A percentile compares a stretch with the other conserved stretches of the same genome.
These are phyloP conservation scores for Nemurella pictetii DNA, from an alignment of 2,888 invertebrate species.

Conservation along the genomic window DNA sequence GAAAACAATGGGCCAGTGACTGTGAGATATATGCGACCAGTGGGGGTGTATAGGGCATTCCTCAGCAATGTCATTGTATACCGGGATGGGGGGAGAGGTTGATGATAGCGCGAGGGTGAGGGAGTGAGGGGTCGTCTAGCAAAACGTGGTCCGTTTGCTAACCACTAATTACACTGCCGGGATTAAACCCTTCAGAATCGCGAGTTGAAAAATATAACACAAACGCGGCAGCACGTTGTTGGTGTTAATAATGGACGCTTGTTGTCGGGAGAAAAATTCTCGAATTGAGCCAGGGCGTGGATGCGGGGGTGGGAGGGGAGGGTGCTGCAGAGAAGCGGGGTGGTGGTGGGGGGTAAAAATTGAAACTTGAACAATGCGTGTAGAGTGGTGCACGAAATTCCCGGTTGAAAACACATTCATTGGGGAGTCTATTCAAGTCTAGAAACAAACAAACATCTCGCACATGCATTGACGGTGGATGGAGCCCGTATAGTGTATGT, in stretches of 20 bases:
- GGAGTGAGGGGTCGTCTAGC: neutral
- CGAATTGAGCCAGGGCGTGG: neutral
- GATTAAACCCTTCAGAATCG: conserved; percentile 8
- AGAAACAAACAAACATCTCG: conserved; percentile 4
- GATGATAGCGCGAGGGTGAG: neutral
- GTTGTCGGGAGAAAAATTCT: neutral
- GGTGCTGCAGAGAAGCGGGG: neutral
- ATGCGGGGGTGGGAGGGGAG: neutral
- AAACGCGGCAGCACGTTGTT: neutral
- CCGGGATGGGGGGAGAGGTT: neutral
- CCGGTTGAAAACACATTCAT: neutral
- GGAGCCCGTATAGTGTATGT: neutral
- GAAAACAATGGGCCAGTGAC: neutral
- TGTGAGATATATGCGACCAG: neutral
- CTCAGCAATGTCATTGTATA: neutral
- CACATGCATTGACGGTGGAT: neutral
- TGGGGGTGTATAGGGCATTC: neutral
- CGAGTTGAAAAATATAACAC: neutral
- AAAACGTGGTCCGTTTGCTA: neutral
- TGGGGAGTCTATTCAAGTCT: conserved; percentile 1
- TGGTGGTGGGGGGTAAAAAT: neutral
- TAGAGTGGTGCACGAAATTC: neutral
- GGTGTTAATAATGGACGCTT: neutral
- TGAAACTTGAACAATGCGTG: neutral
- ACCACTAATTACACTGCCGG: conserved; percentile 3